phyloP scores from a whole-genome alignment of 2,797 vertebrate genomes.

The Sciurus vulgaris region DNA sequence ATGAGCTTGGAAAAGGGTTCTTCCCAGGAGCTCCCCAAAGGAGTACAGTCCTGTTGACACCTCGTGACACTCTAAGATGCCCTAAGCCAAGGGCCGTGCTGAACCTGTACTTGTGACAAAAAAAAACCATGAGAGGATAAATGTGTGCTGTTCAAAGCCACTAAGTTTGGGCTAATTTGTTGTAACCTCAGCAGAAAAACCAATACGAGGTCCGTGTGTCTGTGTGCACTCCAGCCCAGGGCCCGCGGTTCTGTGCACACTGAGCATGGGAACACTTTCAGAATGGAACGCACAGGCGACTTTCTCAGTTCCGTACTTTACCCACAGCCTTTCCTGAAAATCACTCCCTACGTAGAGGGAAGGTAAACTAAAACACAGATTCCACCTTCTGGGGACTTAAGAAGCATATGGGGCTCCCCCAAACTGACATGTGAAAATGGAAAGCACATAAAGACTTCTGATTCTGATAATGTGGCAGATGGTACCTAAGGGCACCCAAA shows the following conservation, averaged over 20 bases:
- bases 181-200: neutral
- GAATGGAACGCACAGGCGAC: neutral
- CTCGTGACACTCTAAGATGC: neutral
- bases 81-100: neutral
- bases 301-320: too few species aligned
- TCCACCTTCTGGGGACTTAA: neutral
- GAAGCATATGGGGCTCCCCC: neutral
- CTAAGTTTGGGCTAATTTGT: neutral
- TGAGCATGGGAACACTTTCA: neutral
- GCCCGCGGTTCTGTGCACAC: neutral
- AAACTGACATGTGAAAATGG: neutral
- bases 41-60: neutral
- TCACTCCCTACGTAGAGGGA: neutral
- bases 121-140: neutral
- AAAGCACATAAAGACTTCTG: neutral
- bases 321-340: neutral
- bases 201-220: accelerated
- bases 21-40: neutral
- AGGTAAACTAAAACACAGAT: neutral
- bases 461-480: neutral
- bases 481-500: neutral
- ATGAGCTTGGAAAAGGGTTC: neutral
- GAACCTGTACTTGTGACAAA: neutral
- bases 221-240: neutral
- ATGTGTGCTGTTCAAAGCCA: neutral